Base-by-base conservation (phyloP, 2,888 invertebrate species). In the Idaea biselata region DNA sequence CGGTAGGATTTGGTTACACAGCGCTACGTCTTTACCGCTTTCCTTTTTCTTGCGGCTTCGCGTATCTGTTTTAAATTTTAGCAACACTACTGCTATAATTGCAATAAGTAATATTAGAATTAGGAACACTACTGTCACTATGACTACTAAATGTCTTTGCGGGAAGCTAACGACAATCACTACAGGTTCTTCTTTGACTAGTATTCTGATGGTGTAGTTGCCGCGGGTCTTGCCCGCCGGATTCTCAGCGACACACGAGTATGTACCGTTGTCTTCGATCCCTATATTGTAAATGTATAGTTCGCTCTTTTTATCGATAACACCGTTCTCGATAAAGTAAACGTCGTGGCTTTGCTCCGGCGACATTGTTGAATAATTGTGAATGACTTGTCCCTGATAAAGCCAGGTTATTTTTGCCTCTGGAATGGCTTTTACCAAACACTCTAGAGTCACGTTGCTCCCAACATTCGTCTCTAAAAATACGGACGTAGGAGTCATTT, bases 171-270 rank as follows among this genome's bases (percentile, higher is more conserved):
- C 94, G 70, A 95, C 94, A 64, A 95, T 94, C 8, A 95, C 94
- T 25, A 95, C 93, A 16, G 95, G 95, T 67, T 95, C 95, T 77
- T 96, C 95, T 80, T 95, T 96, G 62, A 96, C 93, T 69, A 96
- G 93, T 59, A 97, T 94, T 68, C 95, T 93, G 70, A 98, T 93
- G 1, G 97, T 97, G 74, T 97, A 96, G 84, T 98, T 97, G 64
- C 96, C 95, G 71, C 94, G 95, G 0, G 95, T 94, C 64, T 93
- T 94, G 16, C 98, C 98, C 0, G 97, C 98, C 16, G 95, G 94
- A 82, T 98, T 98, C 79, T 97, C 96, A 0, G 97, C 97, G 16
- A 96, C 93, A 83, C 98, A 98, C 4, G 96, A 94, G 81, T 97
- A 97, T 8, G 96, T 96, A 6, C 97, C 97, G 77, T 97, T 97